phyloP scores from a whole-genome alignment of 1,140 invertebrate genomes.

The Drosophila bocqueti region DNA sequence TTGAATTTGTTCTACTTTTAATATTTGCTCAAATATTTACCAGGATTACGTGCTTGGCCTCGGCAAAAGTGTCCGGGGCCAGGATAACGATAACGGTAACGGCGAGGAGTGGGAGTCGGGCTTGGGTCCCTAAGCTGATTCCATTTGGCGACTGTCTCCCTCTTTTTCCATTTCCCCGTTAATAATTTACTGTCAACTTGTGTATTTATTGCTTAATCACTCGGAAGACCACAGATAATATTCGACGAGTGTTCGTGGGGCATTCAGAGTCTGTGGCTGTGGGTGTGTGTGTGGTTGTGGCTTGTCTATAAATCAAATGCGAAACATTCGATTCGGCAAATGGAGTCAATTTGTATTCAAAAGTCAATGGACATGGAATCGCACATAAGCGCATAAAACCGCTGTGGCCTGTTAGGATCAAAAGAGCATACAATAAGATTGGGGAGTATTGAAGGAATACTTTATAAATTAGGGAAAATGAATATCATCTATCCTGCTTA shows the following conservation, averaged over 20 bases:
- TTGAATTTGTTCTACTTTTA: slow-evolving; percentile 64
- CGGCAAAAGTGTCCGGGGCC: slow-evolving; percentile 22
- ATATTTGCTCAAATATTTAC: slow-evolving; percentile 79
- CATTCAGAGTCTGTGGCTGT: slow-evolving; percentile 5
- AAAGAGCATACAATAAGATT: slow-evolving; percentile 20
- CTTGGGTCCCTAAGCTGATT: slow-evolving; percentile 32
- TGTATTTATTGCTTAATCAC: slow-evolving; percentile 81
- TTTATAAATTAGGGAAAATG: background rate
- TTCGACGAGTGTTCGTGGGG: slow-evolving; percentile 38
- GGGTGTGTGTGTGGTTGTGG: slow-evolving; percentile 9
- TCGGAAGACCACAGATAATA: slow-evolving; percentile 77
- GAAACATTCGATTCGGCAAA: slow-evolving; percentile 38
- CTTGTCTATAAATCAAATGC: slow-evolving; percentile 64
- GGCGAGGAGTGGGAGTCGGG: slow-evolving; percentile 1
- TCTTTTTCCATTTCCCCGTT: slow-evolving; percentile 38
- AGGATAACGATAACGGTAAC: slow-evolving; percentile 16
- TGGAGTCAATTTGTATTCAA: slow-evolving; percentile 55
- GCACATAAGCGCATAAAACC: background rate
- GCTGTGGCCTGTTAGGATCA: background rate
- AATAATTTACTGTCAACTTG: slow-evolving; percentile 79
- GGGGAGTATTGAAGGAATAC: background rate
- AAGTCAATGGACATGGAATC: slow-evolving; percentile 33
- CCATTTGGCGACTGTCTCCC: slow-evolving; percentile 30
- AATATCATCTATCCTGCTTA: background rate
- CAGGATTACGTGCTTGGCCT: slow-evolving; percentile 62